Conservation (phyloP, 2,113 vertebrate species). For the Motacilla tschutschensis region DNA sequence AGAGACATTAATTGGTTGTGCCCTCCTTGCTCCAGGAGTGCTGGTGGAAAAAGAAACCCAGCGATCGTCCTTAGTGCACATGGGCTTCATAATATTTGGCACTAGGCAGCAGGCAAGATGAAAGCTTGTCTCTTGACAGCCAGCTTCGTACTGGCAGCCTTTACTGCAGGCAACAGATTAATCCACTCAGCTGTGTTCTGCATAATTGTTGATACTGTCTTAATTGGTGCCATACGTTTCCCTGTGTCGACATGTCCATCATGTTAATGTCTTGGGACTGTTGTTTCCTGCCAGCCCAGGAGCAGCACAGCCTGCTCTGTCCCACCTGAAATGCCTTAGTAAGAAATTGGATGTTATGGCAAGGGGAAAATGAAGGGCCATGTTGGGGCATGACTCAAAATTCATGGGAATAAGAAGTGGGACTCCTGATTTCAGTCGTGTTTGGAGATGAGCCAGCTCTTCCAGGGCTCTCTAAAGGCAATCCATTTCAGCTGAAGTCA, state of each 20-base stretch:
- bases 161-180: conserved; percentile 55
- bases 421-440: background rate
- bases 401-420: background rate
- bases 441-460: background rate
- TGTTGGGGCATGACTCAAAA: background rate
- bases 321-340: background rate
- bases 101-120: conserved; percentile 20
- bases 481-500: background rate
- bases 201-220: conserved; percentile 58
- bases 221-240: conserved; percentile 61
- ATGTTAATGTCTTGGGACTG: conserved; percentile 21
- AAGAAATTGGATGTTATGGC: background rate
- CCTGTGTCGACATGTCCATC: background rate
- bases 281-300: background rate
- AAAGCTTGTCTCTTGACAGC: conserved; percentile 46
- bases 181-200: conserved; percentile 46
- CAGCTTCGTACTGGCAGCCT: conserved; percentile 32
- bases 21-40: background rate
- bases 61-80: background rate
- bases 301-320: background rate
- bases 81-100: conserved; percentile 15
- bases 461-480: background rate
- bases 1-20: background rate
- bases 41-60: background rate
- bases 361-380: background rate